These are phyloP conservation scores for Dicaeum eximium DNA, from an alignment of 2,113 vertebrate species.

Conservation along the genomic window DNA sequence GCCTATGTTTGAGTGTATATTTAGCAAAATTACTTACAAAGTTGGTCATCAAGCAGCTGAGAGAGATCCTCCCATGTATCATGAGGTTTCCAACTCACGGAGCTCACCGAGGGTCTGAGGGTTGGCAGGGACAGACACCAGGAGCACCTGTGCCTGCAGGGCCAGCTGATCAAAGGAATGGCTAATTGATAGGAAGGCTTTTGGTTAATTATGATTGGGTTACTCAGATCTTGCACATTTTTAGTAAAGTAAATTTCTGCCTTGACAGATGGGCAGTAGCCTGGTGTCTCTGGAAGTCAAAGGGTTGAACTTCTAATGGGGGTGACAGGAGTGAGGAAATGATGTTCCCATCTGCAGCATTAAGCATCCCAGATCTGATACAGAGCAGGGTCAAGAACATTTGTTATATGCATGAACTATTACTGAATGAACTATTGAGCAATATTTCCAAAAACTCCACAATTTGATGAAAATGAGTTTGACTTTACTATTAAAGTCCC, in stretches of 20 bases:
- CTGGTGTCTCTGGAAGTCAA: not conserved
- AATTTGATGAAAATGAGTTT: conserved; percentile 15
- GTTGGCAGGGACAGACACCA: not conserved
- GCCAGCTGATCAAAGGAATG: not conserved
- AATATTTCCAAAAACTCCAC: not conserved
- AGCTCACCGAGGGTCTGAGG: not conserved
- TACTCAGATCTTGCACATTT: not conserved
- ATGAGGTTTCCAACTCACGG: not conserved
- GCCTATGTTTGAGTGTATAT: not conserved
- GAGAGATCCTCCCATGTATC: not conserved
- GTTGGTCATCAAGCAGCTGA: not conserved
- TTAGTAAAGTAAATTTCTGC: not conserved
- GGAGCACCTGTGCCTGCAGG: not conserved
- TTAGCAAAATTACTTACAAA: not conserved
- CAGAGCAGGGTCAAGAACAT: not conserved
- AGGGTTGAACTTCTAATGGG: not conserved
- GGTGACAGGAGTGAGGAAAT: not conserved
- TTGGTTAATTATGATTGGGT: not conserved
- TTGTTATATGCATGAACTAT: not conserved
- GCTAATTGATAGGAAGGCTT: not conserved
- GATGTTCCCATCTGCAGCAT: not conserved
- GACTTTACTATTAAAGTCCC: not conserved
- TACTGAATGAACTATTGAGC: not conserved
- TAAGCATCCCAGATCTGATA: not conserved
- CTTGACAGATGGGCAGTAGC: not conserved